Percentiles rank a stretch among this genome's conserved stretches.
Evolutionary conservation across 2,113 vertebrate genomes (phyloP).

Genomic region (Ciconia maguari): DNA sequence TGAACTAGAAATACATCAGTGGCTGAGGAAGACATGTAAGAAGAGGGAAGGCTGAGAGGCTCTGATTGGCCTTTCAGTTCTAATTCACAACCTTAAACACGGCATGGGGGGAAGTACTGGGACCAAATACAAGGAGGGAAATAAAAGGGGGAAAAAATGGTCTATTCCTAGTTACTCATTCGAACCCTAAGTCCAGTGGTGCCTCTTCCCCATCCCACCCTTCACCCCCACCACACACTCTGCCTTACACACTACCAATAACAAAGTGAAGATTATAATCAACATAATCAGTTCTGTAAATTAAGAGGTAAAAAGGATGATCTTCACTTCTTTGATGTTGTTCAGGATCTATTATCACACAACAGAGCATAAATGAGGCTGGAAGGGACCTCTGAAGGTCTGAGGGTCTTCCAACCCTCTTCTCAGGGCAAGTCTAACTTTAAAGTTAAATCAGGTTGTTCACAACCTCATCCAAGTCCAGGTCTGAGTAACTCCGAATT

Average conservation of each 20-base stretch:
- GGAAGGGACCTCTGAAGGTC: neutral
- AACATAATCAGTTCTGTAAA: neutral
- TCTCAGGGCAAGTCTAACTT: neutral
- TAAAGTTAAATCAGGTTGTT: neutral
- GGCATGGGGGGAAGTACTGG: neutral
- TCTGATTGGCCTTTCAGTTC: neutral
- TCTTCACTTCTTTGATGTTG: neutral
- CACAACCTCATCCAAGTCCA: neutral
- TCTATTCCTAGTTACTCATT: neutral
- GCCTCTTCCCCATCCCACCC: neutral
- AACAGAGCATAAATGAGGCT: neutral
- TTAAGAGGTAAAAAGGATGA: neutral
- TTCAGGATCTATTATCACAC: neutral
- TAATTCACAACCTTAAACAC: neutral
- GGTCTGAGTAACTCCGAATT: neutral
- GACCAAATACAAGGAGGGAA: neutral
- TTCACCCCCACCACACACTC: neutral
- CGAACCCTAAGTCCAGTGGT: neutral
- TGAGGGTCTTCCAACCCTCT: neutral
- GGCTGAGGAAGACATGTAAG: neutral
- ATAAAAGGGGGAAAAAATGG: neutral
- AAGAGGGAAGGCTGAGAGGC: neutral
- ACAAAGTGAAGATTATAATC: neutral
- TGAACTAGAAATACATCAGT: neutral
- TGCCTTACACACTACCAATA: neutral